Conservation (phyloP, 2,113 vertebrate genomes). For the Callipepla californica region DNA sequence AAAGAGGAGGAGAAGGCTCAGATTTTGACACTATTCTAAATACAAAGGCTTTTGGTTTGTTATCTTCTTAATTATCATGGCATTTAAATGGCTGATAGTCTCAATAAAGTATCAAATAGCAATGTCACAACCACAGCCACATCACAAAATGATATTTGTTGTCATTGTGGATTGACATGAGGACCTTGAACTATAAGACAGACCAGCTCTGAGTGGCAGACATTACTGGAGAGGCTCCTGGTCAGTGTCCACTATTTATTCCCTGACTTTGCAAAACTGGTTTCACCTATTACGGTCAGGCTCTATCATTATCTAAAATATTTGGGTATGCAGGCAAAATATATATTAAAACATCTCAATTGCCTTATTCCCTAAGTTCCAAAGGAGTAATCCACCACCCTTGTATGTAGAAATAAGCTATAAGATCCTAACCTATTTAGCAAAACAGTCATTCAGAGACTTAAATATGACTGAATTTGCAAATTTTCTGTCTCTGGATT, state of each 20-base stretch:
- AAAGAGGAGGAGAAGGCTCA: not conserved
- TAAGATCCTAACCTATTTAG: not conserved
- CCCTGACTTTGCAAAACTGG: not conserved
- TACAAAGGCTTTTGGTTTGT: not conserved
- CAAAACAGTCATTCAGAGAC: not conserved
- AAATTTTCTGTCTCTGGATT: not conserved
- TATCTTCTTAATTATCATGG: conserved; percentile 20
- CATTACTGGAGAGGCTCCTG: not conserved
- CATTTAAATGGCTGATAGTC: not conserved
- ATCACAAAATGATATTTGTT: not conserved
- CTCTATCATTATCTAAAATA: not conserved
- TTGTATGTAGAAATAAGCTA: not conserved
- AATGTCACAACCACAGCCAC: not conserved
- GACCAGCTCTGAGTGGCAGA: not conserved
- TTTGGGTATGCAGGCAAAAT: not conserved
- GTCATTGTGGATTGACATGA: not conserved
- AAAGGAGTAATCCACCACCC: not conserved
- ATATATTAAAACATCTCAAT: not conserved
- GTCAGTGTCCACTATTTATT: not conserved
- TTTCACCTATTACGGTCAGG: not conserved
- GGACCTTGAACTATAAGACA: fast-evolving
- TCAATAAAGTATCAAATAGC: not conserved
- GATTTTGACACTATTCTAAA: not conserved
- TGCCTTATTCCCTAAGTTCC: not conserved
- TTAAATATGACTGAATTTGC: not conserved